A percentile compares a stretch with the other conserved stretches of the same genome.
phyloP scores from a whole-genome alignment of 2,113 vertebrate species.

The Lophotis ruficrista region DNA sequence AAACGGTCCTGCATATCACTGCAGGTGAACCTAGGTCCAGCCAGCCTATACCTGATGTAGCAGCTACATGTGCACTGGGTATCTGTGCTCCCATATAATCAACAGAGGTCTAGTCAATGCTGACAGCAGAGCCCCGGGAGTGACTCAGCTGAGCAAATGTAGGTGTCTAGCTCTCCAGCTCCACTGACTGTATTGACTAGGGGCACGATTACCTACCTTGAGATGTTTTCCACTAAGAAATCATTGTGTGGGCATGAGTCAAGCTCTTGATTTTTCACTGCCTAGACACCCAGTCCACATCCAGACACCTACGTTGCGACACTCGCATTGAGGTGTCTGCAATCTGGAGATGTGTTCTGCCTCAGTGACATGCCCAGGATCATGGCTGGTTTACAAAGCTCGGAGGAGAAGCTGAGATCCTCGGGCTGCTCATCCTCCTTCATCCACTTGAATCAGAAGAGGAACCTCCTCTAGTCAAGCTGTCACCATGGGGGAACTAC shows the following conservation, averaged over 20 bases:
- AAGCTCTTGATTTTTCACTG: conserved; percentile 51
- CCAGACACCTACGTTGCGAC: conserved; percentile 2
- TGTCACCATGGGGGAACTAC: not conserved
- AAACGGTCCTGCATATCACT: not conserved
- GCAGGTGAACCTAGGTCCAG: not conserved
- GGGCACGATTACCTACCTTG: not conserved
- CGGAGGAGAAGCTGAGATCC: not conserved
- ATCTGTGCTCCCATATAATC: not conserved
- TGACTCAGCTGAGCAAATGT: conserved; percentile 38
- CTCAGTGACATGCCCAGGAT: not conserved
- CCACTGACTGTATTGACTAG: conserved; percentile 14
- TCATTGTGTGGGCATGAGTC: conserved; percentile 20
- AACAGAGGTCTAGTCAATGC: not conserved
- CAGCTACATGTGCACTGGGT: not conserved
- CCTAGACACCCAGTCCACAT: conserved; percentile 46
- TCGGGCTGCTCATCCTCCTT: not conserved
- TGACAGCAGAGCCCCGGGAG: not conserved
- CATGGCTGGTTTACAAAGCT: not conserved
- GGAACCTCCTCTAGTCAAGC: not conserved
- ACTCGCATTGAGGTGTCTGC: not conserved
- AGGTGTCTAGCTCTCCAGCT: conserved; percentile 44
- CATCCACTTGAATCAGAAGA: not conserved
- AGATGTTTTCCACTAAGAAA: conserved; percentile 39
- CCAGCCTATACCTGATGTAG: not conserved
- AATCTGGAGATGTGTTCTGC: not conserved